Percentiles rank a stretch among this genome's conserved stretches.
These are phyloP conservation scores for Dynastes grantii DNA, from an alignment of 2,888 invertebrate genomes.

Conservation along the genomic window DNA sequence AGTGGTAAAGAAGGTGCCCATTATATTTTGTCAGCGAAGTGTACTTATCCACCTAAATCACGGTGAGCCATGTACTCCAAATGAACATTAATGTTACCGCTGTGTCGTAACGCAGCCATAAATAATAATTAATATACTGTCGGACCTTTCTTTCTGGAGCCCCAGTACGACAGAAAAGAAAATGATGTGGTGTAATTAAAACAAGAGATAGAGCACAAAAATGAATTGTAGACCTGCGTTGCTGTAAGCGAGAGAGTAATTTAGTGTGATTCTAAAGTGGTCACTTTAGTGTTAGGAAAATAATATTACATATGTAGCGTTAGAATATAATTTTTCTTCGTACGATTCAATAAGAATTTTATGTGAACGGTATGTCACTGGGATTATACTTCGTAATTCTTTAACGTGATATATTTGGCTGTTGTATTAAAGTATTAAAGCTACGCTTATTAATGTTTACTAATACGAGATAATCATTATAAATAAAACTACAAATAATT, in stretches of 20 bases:
- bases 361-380: conserved; percentile 4
- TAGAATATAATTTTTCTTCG: neutral
- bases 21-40: neutral
- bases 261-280: conserved; percentile 23
- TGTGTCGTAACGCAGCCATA: conserved; percentile 14
- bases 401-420: no score
- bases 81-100: conserved; percentile 32
- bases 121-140: conserved; percentile 37
- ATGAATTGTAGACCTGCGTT: conserved; percentile 21
- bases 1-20: neutral
- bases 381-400: no score
- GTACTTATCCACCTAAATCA: neutral
- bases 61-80: conserved; percentile 10
- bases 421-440: no score
- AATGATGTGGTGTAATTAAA: conserved; percentile 36
- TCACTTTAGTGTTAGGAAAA: conserved; percentile 2
- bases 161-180: conserved; percentile 8
- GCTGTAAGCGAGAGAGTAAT: conserved; percentile 27
- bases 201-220: conserved; percentile 32
- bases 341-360: conserved; percentile 3
- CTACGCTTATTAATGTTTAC: no score
- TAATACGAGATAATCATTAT: no score
- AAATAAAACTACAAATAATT: no score
- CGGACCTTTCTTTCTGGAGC: conserved; percentile 20
- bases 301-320: conserved; percentile 4